Conservation (phyloP, 2,888 invertebrate species). For the Saturnia japonica region DNA sequence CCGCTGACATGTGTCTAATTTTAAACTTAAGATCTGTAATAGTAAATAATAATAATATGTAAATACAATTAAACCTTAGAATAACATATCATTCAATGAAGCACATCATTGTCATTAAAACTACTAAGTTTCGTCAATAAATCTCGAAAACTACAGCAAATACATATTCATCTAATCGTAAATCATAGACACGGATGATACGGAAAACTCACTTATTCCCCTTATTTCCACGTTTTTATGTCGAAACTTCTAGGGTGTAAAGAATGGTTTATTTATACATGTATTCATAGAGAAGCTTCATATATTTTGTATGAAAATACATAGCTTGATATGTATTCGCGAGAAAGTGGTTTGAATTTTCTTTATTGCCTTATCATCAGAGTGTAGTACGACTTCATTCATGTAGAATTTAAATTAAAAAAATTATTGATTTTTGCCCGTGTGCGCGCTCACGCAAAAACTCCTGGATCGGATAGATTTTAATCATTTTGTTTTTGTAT, state of each 20-base stretch:
- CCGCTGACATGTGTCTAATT: too few species aligned
- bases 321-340: constrained; percentile 14
- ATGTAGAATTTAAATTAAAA: constrained; percentile 11
- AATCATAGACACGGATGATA: constrained; percentile 65
- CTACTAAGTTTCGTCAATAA: constrained; percentile 37
- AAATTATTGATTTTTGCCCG: too few species aligned
- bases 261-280: constrained; percentile 75
- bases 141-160: constrained; percentile 55
- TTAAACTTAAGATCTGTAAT: too few species aligned
- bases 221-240: constrained; percentile 71
- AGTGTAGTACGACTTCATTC: not conserved
- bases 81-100: not conserved
- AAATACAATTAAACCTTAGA: too few species aligned
- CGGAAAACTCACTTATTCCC: constrained; percentile 51
- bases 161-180: constrained; percentile 61
- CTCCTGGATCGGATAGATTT: too few species aligned
- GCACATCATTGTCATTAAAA: not conserved
- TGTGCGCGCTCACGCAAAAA: too few species aligned
- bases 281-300: constrained; percentile 64
- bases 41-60: too few species aligned
- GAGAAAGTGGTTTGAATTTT: constrained; percentile 27
- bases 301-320: constrained; percentile 40
- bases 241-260: constrained; percentile 61
- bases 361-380: constrained; percentile 16
- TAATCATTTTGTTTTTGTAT: too few species aligned